phyloP scores from a whole-genome alignment of 2,888 invertebrate species.

The Anoncus sp. region DNA sequence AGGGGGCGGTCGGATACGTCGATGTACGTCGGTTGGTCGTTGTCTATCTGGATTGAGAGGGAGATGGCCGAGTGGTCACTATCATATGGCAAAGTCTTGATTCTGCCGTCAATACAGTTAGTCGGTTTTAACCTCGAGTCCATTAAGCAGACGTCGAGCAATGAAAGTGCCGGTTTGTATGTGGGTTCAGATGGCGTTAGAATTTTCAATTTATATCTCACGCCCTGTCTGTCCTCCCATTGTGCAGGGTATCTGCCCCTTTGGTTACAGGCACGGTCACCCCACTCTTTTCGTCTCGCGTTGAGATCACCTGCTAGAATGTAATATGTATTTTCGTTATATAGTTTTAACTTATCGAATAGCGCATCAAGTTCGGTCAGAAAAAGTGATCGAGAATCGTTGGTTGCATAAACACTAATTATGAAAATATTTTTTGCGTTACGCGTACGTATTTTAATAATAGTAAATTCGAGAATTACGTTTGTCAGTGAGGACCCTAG shows the following conservation, averaged over 20 bases:
- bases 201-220: background rate
- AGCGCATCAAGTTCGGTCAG: background rate
- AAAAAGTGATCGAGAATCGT: background rate
- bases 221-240: background rate
- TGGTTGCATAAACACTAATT: constrained; percentile 12
- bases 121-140: background rate
- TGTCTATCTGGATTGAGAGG: too few relatives aligned
- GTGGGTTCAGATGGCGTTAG: background rate
- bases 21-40: too few relatives aligned
- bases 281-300: constrained; percentile 11
- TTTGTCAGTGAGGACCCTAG: constrained; percentile 1
- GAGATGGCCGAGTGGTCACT: constrained; percentile 34
- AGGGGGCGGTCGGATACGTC: too few relatives aligned
- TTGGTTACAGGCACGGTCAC: background rate
- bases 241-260: background rate
- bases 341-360: constrained; percentile 16
- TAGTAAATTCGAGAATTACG: constrained; percentile 21
- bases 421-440: background rate
- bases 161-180: constrained; percentile 2
- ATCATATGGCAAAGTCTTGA: constrained; percentile 20
- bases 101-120: background rate
- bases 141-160: constrained; percentile 19
- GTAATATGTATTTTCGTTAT: background rate
- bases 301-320: constrained; percentile 39
- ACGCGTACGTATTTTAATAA: background rate